Evolutionary conservation across 2,113 vertebrate species (phyloP).

Genomic region (Fulmarus glacialis): DNA sequence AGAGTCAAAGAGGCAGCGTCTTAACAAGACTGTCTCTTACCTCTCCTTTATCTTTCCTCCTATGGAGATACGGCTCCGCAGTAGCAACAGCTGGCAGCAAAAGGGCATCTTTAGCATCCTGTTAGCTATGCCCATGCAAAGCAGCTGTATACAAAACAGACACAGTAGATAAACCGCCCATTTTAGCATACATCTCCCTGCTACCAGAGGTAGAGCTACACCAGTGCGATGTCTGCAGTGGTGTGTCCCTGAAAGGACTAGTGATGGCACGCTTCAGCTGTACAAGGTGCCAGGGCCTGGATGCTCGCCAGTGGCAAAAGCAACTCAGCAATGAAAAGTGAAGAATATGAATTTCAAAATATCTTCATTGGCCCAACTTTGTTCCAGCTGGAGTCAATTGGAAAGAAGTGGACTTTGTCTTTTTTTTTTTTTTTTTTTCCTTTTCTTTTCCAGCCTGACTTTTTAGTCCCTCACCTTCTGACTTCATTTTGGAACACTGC

Average conservation of each 20-base stretch:
- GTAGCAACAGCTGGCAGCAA: background rate
- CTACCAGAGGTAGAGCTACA: background rate
- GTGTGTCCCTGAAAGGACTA: background rate
- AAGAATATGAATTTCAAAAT: background rate
- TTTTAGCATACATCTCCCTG: background rate
- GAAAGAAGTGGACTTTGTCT: background rate
- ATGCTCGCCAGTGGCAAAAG: background rate
- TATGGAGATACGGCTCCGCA: accelerated
- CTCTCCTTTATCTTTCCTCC: background rate
- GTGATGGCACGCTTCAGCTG: background rate
- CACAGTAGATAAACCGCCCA: background rate
- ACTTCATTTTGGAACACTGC: background rate
- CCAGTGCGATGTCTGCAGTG: background rate
- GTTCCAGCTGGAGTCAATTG: background rate
- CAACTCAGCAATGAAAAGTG: background rate
- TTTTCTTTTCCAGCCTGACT: background rate
- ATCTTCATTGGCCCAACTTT: background rate
- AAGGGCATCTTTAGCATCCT: background rate
- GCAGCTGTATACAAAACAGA: background rate
- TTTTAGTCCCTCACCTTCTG: slow-evolving; percentile 6
- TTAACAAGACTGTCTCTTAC: background rate
- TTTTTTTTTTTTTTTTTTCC: background rate
- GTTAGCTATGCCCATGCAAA: background rate
- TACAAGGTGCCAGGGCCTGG: background rate
- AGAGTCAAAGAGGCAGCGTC: background rate